A percentile compares a stretch with the other conserved stretches of the same genome.
Evolutionary conservation across 2,797 vertebrate species (phyloP).

Genomic region (Typhlichthys eigenmanni): DNA sequence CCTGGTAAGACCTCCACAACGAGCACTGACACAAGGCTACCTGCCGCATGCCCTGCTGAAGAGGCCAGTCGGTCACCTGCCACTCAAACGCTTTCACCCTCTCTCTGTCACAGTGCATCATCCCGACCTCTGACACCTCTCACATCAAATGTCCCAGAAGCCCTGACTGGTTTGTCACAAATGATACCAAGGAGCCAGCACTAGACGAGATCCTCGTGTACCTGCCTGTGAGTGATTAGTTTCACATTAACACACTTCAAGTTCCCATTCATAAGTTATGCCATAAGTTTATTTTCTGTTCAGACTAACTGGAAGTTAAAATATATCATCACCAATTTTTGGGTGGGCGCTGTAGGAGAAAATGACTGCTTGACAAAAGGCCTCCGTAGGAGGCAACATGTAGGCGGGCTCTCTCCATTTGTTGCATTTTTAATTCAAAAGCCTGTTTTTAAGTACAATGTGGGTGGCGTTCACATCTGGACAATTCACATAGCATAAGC

Average conservation of each 20-base stretch:
- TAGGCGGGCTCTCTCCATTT: too few species aligned
- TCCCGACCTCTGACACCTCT: neutral
- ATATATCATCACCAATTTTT: too few species aligned
- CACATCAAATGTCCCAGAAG: neutral
- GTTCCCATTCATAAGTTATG: neutral
- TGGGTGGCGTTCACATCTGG: neutral
- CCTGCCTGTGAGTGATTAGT: slow-evolving; percentile 73
- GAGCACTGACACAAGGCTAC: slow-evolving; percentile 16
- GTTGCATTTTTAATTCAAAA: too few species aligned
- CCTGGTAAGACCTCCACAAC: slow-evolving; percentile 76
- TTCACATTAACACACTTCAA: slow-evolving; percentile 1
- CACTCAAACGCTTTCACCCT: slow-evolving; percentile 36
- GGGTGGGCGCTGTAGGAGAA: too few species aligned
- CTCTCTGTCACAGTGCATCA: slow-evolving; percentile 57
- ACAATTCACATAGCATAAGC: neutral
- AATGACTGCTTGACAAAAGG: too few species aligned
- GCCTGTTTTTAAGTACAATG: neutral
- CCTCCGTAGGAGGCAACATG: too few species aligned
- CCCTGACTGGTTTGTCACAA: slow-evolving; percentile 3
- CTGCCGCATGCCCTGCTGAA: slow-evolving; percentile 20
- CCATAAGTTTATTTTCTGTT: too few species aligned
- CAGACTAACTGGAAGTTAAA: too few species aligned
- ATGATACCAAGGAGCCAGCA: slow-evolving; percentile 21
- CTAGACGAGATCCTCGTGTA: slow-evolving; percentile 36
- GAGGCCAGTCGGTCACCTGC: slow-evolving; percentile 15